phyloP scores from a whole-genome alignment of 2,113 vertebrate species.

The Petromus typicus region DNA sequence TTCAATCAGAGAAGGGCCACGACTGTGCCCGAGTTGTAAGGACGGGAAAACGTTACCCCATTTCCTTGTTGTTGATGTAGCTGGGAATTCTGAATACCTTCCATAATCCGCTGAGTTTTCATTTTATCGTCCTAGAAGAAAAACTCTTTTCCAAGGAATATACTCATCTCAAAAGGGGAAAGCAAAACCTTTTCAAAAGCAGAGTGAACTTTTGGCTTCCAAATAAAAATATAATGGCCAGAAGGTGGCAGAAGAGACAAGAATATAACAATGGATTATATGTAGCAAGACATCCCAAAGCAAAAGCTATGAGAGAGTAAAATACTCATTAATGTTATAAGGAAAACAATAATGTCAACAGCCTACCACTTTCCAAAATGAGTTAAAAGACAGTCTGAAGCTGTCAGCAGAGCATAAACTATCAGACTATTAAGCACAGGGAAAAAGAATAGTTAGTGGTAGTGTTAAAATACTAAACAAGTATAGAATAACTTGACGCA shows the following conservation, averaged over 20 bases:
- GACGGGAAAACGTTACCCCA: slow-evolving; percentile 83
- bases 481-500: slow-evolving; percentile 40
- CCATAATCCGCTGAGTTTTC: slow-evolving; percentile 67
- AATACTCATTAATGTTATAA: slow-evolving; percentile 35
- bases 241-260: slow-evolving; percentile 78
- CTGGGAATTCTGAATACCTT: slow-evolving; percentile 68
- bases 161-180: slow-evolving; percentile 50
- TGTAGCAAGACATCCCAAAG: background rate
- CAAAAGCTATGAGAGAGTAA: background rate
- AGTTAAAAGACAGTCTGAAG: background rate
- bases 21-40: slow-evolving; percentile 43
- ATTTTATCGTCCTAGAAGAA: slow-evolving; percentile 76
- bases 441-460: slow-evolving; percentile 21
- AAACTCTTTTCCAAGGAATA: slow-evolving; percentile 67
- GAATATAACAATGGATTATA: slow-evolving; percentile 16
- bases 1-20: background rate
- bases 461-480: slow-evolving; percentile 53
- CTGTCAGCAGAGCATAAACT: slow-evolving; percentile 42
- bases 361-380: slow-evolving; percentile 33
- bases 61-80: slow-evolving; percentile 76
- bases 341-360: slow-evolving; percentile 29
- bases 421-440: slow-evolving; percentile 41
- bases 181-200: slow-evolving; percentile 54
- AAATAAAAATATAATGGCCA: slow-evolving; percentile 66
- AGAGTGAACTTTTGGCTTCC: slow-evolving; percentile 41